Conservation (phyloP, 2,797 vertebrate species). For the Hoplostethus mediterraneus region DNA sequence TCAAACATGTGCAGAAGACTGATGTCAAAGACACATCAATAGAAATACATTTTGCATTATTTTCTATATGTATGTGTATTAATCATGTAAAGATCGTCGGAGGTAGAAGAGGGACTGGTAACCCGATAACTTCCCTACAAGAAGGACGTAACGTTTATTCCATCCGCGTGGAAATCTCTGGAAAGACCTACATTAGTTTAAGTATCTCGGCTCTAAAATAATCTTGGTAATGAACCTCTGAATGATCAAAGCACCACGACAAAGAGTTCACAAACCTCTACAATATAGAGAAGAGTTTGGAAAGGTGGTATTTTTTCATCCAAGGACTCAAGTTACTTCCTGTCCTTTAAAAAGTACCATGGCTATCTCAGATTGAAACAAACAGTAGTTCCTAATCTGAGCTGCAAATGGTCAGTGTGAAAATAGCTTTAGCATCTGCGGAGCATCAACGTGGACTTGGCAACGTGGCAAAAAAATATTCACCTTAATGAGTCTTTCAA, state of each 20-base stretch:
- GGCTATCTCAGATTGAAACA: neutral
- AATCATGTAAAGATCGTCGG: constrained; percentile 19
- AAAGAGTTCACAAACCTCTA: no score
- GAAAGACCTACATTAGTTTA: neutral
- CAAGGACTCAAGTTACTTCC: no score
- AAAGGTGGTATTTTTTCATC: no score
- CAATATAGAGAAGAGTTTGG: no score
- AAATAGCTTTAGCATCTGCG: neutral
- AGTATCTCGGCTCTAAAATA: no score
- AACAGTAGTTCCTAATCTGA: neutral
- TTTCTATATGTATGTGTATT: constrained; percentile 5
- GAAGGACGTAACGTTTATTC: neutral
- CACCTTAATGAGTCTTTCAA: neutral
- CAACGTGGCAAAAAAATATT: no score
- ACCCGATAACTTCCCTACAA: neutral
- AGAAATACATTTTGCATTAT: constrained; percentile 8
- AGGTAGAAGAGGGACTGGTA: constrained; percentile 65
- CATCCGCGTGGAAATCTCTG: constrained; percentile 2
- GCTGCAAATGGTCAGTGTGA: neutral
- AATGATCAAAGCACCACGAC: no score
- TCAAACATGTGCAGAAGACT: constrained; percentile 10
- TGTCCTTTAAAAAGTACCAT: no score
- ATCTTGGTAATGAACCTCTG: no score
- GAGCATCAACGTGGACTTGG: neutral
- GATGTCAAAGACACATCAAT: constrained; percentile 3